A percentile compares a stretch with the other conserved stretches of the same genome.
phyloP scores from a whole-genome alignment of 1,140 invertebrate genomes.

The Ylistrum balloti region DNA sequence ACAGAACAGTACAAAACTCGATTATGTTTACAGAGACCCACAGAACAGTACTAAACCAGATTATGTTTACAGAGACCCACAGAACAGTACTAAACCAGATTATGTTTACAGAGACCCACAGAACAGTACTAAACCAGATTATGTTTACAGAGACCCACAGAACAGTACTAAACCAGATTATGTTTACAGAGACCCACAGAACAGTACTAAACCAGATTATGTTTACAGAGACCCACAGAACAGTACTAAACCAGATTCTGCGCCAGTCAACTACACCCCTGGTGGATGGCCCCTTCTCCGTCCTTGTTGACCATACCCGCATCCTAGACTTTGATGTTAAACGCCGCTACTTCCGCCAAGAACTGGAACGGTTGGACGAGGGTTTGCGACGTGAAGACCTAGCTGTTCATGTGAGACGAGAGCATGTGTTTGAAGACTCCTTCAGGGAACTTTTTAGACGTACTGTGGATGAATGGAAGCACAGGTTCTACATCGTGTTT shows the following conservation, averaged over 20 bases:
- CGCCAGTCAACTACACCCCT: conserved; percentile 93
- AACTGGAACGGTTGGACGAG: conserved; percentile 88
- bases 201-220: no score
- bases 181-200: no score
- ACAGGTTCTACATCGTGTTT: conserved; percentile 97
- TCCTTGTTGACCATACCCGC: conserved; percentile 94
- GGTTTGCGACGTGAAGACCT: conserved; percentile 91
- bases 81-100: no score
- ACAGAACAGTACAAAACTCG: no score
- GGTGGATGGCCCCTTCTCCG: conserved; percentile 93
- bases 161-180: no score
- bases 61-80: no score
- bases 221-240: conserved; percentile 91
- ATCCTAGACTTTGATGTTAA: conserved; percentile 97
- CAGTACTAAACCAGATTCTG: conserved; percentile 95
- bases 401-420: conserved; percentile 93
- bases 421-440: conserved; percentile 95
- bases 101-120: no score
- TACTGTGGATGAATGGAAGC: conserved; percentile 95
- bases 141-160: no score
- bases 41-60: no score
- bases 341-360: conserved; percentile 93
- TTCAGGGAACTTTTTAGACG: conserved; percentile 94
- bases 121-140: no score
- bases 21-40: no score